A percentile compares a stretch with the other conserved stretches of the same genome.
Evolutionary conservation across 2,888 invertebrate species (phyloP).

Genomic region (Choreutis nemorana): DNA sequence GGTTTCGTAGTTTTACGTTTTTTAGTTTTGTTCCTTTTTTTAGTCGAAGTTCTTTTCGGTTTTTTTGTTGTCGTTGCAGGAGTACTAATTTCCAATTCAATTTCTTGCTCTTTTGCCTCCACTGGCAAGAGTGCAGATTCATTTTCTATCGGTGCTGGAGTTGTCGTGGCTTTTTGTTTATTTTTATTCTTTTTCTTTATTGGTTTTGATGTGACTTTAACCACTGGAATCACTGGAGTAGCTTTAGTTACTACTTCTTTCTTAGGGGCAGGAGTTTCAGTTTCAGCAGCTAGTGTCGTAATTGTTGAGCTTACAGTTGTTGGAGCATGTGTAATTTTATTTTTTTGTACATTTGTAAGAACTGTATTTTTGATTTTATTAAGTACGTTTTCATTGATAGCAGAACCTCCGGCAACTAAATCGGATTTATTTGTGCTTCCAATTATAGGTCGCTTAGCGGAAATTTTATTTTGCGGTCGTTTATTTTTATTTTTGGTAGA

Average conservation of each 20-base stretch:
- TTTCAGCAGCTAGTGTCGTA: constrained; percentile 21
- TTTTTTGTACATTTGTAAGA: constrained; percentile 59
- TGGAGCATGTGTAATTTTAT: constrained; percentile 33
- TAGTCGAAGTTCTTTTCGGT: constrained; percentile 45
- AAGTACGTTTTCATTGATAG: constrained; percentile 55
- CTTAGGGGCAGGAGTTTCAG: constrained; percentile 28
- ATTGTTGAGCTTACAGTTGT: constrained; percentile 21
- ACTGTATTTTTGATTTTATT: constrained; percentile 72
- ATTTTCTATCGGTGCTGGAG: constrained; percentile 27
- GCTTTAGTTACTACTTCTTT: constrained; percentile 29
- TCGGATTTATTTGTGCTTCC: constrained; percentile 56
- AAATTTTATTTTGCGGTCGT: constrained; percentile 37
- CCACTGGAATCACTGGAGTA: constrained; percentile 18
- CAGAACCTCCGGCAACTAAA: constrained; percentile 51
- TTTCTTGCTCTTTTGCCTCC: constrained; percentile 57
- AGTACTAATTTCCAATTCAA: constrained; percentile 55
- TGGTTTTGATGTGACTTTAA: constrained; percentile 35
- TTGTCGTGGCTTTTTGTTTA: constrained; percentile 32
- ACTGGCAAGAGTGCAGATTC: constrained; percentile 48
- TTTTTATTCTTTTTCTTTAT: constrained; percentile 49
- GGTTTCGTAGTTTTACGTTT: constrained; percentile 64
- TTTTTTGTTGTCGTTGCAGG: constrained; percentile 56
- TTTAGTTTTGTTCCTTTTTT: constrained; percentile 66
- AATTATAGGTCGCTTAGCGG: constrained; percentile 42
- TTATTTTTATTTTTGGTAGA: constrained; percentile 40